Conservation (phyloP, 1,140 invertebrate species). For the Notospermus geniculatus region DNA sequence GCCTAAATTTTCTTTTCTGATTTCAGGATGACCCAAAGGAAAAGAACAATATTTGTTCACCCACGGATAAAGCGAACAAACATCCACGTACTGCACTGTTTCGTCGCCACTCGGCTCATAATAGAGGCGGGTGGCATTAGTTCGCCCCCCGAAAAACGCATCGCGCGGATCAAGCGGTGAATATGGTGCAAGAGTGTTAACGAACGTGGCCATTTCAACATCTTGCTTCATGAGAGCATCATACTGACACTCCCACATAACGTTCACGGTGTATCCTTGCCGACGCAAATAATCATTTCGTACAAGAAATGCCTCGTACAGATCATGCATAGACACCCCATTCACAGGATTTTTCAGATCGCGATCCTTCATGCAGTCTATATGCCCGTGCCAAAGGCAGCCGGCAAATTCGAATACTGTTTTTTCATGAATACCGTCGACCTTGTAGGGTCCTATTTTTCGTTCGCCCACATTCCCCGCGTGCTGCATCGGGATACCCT, state of each 20-base stretch:
- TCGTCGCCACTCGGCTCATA: constrained; percentile 35
- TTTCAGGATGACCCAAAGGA: constrained; percentile 47
- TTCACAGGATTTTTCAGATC: constrained; percentile 15
- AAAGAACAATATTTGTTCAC: constrained; percentile 26
- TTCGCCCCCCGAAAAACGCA: constrained; percentile 49
- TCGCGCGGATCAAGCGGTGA: constrained; percentile 30
- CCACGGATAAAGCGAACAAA: constrained; percentile 45
- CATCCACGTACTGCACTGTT: constrained; percentile 48
- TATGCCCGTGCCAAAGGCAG: constrained; percentile 33
- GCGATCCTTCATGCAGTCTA: constrained; percentile 22
- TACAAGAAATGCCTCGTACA: constrained; percentile 18
- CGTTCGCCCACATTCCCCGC: constrained; percentile 21
- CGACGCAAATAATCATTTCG: constrained; percentile 16
- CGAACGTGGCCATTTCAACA: constrained; percentile 10
- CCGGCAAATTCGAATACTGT: constrained; percentile 29
- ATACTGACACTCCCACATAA: constrained; percentile 33
- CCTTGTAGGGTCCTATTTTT: constrained; percentile 12
- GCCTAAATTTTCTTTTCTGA: constrained; percentile 37
- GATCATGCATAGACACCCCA: constrained; percentile 18
- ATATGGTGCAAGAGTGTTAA: constrained; percentile 15
- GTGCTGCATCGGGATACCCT: constrained; percentile 19
- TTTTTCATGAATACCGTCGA: constrained; percentile 14
- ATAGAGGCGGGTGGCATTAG: constrained; percentile 37
- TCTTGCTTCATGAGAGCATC: constrained; percentile 14
- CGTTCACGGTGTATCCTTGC: constrained; percentile 17